Evolutionary conservation across 2,113 vertebrate genomes (phyloP).

Genomic region (Peromyscus polionotus): DNA sequence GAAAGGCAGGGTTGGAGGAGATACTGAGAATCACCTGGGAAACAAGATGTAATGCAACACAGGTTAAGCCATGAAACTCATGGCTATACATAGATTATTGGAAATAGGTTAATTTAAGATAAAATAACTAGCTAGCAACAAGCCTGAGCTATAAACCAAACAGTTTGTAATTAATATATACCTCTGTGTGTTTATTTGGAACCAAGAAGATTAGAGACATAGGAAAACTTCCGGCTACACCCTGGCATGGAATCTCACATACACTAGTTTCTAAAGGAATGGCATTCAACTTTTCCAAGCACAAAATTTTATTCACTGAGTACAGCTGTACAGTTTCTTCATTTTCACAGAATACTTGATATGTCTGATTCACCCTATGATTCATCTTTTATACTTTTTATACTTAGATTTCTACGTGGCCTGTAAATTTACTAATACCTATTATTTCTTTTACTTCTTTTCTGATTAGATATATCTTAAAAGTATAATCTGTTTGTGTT

Average conservation of each 20-base stretch:
- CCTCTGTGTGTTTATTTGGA: no score
- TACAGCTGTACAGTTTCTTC: not conserved
- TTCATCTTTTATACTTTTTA: fast-evolving
- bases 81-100: no score
- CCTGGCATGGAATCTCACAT: not conserved
- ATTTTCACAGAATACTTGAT: not conserved
- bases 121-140: no score
- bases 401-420: fast-evolving
- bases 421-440: not conserved
- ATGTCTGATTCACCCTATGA: not conserved
- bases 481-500: not conserved
- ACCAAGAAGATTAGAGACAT: no score
- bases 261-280: not conserved
- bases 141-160: no score
- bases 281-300: not conserved
- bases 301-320: not conserved
- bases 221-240: no score
- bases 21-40: no score
- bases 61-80: no score
- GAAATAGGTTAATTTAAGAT: no score
- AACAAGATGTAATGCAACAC: no score
- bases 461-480: not conserved
- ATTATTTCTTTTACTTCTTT: not conserved
- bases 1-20: no score
- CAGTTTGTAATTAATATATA: no score